Percentiles rank a stretch among this genome's conserved stretches.
phyloP scores from a whole-genome alignment of 2,113 vertebrate species.

The Ptilorrhoa leucosticta region DNA sequence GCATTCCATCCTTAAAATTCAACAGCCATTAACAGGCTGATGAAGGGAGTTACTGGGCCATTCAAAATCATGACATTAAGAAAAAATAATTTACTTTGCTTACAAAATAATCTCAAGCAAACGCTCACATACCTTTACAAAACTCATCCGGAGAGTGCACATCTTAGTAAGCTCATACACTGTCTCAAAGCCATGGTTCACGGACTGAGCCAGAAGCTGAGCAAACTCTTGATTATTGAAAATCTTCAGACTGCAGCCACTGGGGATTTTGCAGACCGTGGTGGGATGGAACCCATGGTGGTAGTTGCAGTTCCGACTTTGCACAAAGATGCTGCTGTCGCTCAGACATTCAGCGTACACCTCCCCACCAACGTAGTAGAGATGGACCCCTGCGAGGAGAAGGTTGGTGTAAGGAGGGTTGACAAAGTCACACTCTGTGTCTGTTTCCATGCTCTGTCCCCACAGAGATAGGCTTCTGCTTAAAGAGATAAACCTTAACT shows the following conservation, averaged over 20 bases:
- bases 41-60: background rate
- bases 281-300: constrained; percentile 98
- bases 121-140: constrained; percentile 85
- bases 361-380: constrained; percentile 97
- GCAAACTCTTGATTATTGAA: constrained; percentile 99
- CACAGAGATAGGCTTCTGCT: background rate
- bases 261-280: constrained; percentile 98
- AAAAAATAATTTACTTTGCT: background rate
- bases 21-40: background rate
- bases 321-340: constrained; percentile 98
- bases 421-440: background rate
- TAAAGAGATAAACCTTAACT: background rate
- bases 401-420: background rate
- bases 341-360: constrained; percentile 97
- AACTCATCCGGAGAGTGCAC: constrained; percentile 99
- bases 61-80: background rate
- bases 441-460: background rate
- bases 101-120: background rate
- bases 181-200: constrained; percentile 98
- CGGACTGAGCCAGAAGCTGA: constrained; percentile 93
- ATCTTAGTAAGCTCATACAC: constrained; percentile 99
- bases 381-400: constrained; percentile 84
- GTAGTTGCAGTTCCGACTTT: constrained; percentile 98
- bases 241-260: constrained; percentile 96
- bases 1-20: background rate